Percentiles rank a stretch among this genome's conserved stretches.
phyloP scores from a whole-genome alignment of 2,797 vertebrate species.

The Sparidentex hasta region DNA sequence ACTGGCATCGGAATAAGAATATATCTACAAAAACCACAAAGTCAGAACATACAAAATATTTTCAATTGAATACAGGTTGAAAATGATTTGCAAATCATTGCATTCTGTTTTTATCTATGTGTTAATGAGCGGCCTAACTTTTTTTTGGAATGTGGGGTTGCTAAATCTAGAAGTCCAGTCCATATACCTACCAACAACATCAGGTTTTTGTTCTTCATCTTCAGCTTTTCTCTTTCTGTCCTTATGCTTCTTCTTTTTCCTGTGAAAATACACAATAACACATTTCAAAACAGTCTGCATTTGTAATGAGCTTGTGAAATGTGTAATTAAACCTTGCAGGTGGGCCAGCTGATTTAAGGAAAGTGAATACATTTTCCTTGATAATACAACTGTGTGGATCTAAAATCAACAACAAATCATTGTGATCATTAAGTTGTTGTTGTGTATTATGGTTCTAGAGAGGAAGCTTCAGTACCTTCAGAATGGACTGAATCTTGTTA shows the following conservation, averaged over 20 bases:
- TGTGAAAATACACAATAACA: slow-evolving; percentile 57
- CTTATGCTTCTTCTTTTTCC: slow-evolving; percentile 92
- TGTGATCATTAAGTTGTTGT: background rate
- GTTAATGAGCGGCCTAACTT: too few species aligned
- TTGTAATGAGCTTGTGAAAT: background rate
- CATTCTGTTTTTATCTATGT: too few species aligned
- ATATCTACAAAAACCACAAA: too few species aligned
- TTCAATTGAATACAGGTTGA: too few species aligned
- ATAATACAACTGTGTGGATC: background rate
- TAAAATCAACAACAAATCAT: background rate
- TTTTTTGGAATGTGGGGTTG: too few species aligned
- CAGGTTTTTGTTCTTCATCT: slow-evolving; percentile 86
- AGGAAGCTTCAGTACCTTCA: background rate
- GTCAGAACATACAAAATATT: too few species aligned
- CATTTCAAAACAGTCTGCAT: background rate
- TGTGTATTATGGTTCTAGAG: background rate
- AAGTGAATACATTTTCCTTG: background rate
- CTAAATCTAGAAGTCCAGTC: background rate
- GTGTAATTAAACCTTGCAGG: background rate
- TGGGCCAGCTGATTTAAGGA: background rate
- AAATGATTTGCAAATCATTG: too few species aligned
- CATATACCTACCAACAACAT: slow-evolving; percentile 88
- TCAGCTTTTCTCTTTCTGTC: slow-evolving; percentile 91
- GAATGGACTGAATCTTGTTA: background rate
- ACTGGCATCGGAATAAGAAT: too few species aligned